Evolutionary conservation across 2,888 invertebrate genomes (phyloP), one percentile per base, ranked within the genome.

Genomic region (Malthinus seriepunctatus): DNA sequence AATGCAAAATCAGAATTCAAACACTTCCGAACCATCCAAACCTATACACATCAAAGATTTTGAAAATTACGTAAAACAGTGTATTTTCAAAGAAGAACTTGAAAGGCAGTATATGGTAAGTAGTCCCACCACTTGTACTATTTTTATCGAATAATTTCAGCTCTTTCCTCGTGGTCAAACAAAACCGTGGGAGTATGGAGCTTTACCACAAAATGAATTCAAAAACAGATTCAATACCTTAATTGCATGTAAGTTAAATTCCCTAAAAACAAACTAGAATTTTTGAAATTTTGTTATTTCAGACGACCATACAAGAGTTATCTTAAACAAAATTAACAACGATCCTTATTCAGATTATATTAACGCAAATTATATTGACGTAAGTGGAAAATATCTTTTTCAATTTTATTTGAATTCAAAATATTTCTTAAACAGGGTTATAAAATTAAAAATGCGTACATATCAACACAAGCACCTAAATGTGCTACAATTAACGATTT

Each of bases 271-370:
- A 8, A n/a, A 50, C 2, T 8, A 32, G n/a, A 6, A 9, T 31
- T 51, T 39, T 46, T 1, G 3, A 14, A 39, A 7, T 11, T 11
- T 12, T 8, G n/a, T 39, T 11, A 45, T 71, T 73, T 32, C 62
- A 81, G 81, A 82, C 72, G 82, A 83, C 62, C 79, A 81, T 53
- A 79, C 80, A 2, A 73, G 83, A 63, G 83, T 83, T 3, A 70
- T 73, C 60, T 64, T 80, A 60, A 69, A 73, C 54, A 79, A 74
- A 70, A 68, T 77, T 51, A 67, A 71, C 49, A 76, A 71, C 48
- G 79, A 75, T 67, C 74, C 71, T 12, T 71, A 71, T 62, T 80
- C 81, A 0, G 81, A 81, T 68, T 82, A 82, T 63, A 83, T 84
- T 9, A 83, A 84, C 69, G 83, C 83, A 0, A 82, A 78, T 71